phyloP scores from a whole-genome alignment of 2,113 vertebrate genomes.

The Okapia johnstoni region DNA sequence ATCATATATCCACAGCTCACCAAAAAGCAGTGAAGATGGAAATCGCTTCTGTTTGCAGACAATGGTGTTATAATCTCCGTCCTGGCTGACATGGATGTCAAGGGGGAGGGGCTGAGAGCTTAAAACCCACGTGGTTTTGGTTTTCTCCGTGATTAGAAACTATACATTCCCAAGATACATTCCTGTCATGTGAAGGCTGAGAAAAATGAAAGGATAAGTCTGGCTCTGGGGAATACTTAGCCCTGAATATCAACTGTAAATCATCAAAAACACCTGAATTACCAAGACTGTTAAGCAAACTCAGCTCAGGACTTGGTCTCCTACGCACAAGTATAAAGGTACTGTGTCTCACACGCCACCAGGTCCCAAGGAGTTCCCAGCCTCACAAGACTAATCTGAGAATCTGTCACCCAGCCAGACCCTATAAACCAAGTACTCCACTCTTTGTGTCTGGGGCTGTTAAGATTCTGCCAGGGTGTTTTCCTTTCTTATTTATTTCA shows the following conservation, averaged over 20 bases:
- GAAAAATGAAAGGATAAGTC: background rate
- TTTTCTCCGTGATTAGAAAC: background rate
- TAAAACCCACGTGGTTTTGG: background rate
- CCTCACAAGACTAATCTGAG: background rate
- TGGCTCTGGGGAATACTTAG: background rate
- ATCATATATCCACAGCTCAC: background rate
- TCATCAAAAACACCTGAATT: background rate
- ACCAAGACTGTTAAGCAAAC: background rate
- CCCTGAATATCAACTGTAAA: background rate
- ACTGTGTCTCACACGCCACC: too few relatives aligned
- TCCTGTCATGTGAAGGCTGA: background rate
- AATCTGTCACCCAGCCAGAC: background rate
- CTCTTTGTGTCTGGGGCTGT: background rate
- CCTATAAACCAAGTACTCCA: background rate
- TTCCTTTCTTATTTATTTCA: slow-evolving; percentile 9
- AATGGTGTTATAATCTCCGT: background rate
- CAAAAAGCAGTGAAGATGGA: background rate
- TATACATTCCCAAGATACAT: background rate
- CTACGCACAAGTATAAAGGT: background rate
- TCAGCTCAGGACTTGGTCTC: background rate
- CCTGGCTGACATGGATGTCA: background rate
- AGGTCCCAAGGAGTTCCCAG: background rate
- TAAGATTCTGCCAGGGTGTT: background rate
- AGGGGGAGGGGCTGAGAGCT: background rate
- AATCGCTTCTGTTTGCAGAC: background rate